Conservation (phyloP, 2,797 vertebrate species). For the Periophthalmus magnuspinnatus region DNA sequence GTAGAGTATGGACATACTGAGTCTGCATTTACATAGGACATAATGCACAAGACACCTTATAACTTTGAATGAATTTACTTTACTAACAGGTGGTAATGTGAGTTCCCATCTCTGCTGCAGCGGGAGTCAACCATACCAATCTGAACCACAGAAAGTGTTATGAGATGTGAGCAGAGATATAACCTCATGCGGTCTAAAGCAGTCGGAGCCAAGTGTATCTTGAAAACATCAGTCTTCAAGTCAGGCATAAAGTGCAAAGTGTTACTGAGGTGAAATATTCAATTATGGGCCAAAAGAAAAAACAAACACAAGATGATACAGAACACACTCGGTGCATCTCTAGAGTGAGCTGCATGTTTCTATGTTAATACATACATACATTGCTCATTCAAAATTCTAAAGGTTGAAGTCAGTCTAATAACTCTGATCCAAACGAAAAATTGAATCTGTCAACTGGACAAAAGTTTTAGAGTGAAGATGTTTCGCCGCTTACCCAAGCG, state of each 20-base stretch:
- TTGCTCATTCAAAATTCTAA: too few species aligned
- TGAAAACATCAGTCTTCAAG: constrained; percentile 4
- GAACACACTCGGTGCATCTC: neutral
- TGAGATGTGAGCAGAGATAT: constrained; percentile 65
- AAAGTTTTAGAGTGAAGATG: too few species aligned
- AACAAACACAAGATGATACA: neutral
- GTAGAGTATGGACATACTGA: constrained; percentile 13
- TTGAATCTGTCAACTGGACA: too few species aligned
- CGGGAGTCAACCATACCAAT: constrained; percentile 34
- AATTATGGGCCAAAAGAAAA: neutral
- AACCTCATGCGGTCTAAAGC: constrained; percentile 53
- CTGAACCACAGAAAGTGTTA: constrained; percentile 70
- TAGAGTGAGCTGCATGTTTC: too few species aligned
- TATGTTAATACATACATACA: too few species aligned
- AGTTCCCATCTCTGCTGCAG: constrained; percentile 43
- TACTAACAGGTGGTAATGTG: constrained; percentile 38
- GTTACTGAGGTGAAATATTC: neutral
- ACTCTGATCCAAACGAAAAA: too few species aligned
- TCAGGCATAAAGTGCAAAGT: neutral
- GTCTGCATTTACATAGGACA: constrained; percentile 1
- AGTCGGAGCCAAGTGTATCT: constrained; percentile 20
- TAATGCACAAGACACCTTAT: neutral
- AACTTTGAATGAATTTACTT: neutral
- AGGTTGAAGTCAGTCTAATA: too few species aligned
- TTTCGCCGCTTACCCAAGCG: too few species aligned